Base-by-base conservation (phyloP, 2,113 vertebrate genomes). In the Protomyctophum bolini region DNA sequence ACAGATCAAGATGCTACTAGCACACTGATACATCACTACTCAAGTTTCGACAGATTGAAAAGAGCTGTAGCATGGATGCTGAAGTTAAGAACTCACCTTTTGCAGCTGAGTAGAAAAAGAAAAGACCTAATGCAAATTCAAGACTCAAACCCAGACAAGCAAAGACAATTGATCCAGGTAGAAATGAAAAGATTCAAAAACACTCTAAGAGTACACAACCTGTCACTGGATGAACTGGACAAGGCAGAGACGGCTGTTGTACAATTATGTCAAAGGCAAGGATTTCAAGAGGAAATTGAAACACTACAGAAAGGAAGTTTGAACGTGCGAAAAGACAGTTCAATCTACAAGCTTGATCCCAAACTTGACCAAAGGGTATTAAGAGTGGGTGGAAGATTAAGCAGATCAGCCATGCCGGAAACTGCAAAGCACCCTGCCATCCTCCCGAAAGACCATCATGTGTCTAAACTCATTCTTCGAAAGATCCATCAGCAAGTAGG, bases 321-420 rank as follows among this genome's bases (percentile, higher is more conserved):
- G 9, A 33, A 14, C 6, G 15, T 59, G 33, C 8, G 6, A 59
- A 59, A 33, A 8, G 8, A 59, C 7, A 59, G 58, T 28, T 14
- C 58, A 14, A 59, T 59, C 21, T 33, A 10, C 12, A 59, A 10
- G 58, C 11, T 59, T 4, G 28, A 59, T 33, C 58, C 28, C 6
- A n/a, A 11, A 52, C 12, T 7, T 9, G 51, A 52, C 10, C 2
- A 52, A 9, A 10, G 7, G 10, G 1, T 52, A 11, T 11, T 52
- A 9, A 29, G 58, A 33, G n/a, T 59, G 21, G 58, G 58, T 33
- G 58, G 58, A 10, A 59, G 58, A 59, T 6, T 59, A 33, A 59
- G 28, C 15, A 59, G 12, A 14, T 11, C 58, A 11, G 58, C 58
- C 11, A 12, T 59, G 58, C 58, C 58, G 10, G 58, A 59, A 14